Evolutionary conservation across 2,888 invertebrate species (phyloP), one percentile per base, ranked within the genome.

Genomic region (Kryphioiulus occultus): DNA sequence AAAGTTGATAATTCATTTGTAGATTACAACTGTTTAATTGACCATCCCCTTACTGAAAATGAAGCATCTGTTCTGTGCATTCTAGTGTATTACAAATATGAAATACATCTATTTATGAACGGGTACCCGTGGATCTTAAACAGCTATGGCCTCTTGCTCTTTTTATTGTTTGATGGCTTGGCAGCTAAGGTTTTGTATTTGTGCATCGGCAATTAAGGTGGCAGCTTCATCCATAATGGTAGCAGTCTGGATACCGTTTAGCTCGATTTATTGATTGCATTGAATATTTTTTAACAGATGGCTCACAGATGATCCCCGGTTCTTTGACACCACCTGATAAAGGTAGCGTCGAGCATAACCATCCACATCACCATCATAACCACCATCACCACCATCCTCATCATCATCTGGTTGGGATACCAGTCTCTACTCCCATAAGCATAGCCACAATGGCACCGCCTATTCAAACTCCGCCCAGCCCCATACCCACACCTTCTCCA

Each of bases 381-480:
- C 87, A 88, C 42, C 53, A 47, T 22, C 78, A 68, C n/a, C 89
- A 89, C 90, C 90, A 91, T 91, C 89, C 89, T 89, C 89, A 89
- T 90, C 90, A 91, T 91, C 89, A 90, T 89, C 87, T 90, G 88
- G 88, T 90, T 90, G 78, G 89, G 89, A 42, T 88, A 78, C 85
- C 89, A 9, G 85, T 44, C 30, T 86, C 88, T n/a, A 88, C 42
- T 88, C 90, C 91, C 32, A 90, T 91, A 68, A 90, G 90, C 88
- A 90, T 92, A 86, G 90, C 90, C 83, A 89, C 91, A 86, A 90
- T 92, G 89, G 90, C 91, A 30, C 95, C 95, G 90, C 93, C 94
- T 90, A 95, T 96, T 92, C 96, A 96, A 92, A 96, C 96, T 89
- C 96, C 97, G 89, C 95, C 95, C 88, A 95, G 95, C 90, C 95